Base-by-base conservation (phyloP, 2,113 vertebrate species). In the Microcebus murinus region DNA sequence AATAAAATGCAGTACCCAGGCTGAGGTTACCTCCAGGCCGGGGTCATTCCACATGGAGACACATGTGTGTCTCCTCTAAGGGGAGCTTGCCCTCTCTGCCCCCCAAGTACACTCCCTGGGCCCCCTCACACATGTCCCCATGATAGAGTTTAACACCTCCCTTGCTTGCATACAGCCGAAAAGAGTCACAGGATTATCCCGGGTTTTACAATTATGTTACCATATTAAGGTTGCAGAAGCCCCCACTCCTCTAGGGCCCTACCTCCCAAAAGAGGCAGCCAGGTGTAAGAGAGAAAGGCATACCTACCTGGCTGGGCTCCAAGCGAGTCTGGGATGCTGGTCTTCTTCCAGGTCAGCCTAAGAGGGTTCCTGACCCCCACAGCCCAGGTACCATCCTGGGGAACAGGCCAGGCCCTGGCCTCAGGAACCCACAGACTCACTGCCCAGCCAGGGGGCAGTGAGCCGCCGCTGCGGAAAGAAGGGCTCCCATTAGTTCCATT, bases 361-460 rank as follows among this genome's bases (percentile, higher is more conserved):
- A 45, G 63, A 61, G 17, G 59, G 6, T 25, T 14, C 12, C 45
- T 18, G 0, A 4, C 18, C 1, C 15, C 34, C 50, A 15, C 0
- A 21, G 25, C 39, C 34, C 3, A 39, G 57, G 18, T 1, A 1
- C 70, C 45, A 20, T 48, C 61, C 48, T 15, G 1, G 48, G 2
- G 21, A 57, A 17, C 3, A 7, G 21, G 67, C 80, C n/a, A 2
- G 25, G 2, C 31, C 21, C 15, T 20, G 34, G 63, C 65, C 74
- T 34, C 31, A 0, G 73, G 91, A 42, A 15, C 27, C 71, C 91
- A n/a, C 39, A 0, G 11, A 42, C 96, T 71, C 97, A 83, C 97
- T 97, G 97, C 96, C 97, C 97, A 0, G 1, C 0, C 1, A 1
- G 7, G 55, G 96, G 96, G 97, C 97, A 97, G 97, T 1, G 96